Evolutionary conservation across 2,888 invertebrate genomes (phyloP).

Genomic region (Pristionchus mayeri): DNA sequence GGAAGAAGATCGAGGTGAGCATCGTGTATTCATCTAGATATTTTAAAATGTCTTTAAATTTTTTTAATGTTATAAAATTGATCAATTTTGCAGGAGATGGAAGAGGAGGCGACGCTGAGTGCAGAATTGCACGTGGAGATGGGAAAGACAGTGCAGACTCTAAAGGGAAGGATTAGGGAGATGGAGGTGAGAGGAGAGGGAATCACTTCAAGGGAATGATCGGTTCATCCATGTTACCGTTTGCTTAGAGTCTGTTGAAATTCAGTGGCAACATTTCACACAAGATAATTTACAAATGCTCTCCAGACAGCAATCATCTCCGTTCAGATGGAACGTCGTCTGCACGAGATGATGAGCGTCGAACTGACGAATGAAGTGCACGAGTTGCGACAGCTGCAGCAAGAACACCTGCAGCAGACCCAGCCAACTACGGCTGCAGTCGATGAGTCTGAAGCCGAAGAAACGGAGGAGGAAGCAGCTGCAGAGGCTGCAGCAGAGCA

Average conservation of each 20-base stretch:
- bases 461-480: not conserved
- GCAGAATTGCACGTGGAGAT: conserved; percentile 64
- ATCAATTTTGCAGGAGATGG: conserved; percentile 50
- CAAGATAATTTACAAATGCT: not conserved
- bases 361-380: conserved; percentile 51
- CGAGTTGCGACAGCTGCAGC: conserved; percentile 39
- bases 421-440: not conserved
- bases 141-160: conserved; percentile 58
- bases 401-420: not conserved
- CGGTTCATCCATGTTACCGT: too few relatives aligned
- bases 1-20: not conserved
- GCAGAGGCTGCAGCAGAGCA: conserved; percentile 3
- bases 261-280: too few relatives aligned
- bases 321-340: conserved; percentile 50
- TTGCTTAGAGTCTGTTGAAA: too few relatives aligned
- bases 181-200: conserved; percentile 42
- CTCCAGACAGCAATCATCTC: not conserved
- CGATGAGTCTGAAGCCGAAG: too few relatives aligned
- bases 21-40: not conserved
- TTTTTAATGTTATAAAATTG: not conserved
- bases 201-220: too few relatives aligned
- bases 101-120: conserved; percentile 58
- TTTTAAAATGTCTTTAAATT: not conserved
- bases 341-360: conserved; percentile 53
- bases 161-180: conserved; percentile 53